phyloP scores from a whole-genome alignment of 2,888 invertebrate genomes.

The Orchesella flavescens region DNA sequence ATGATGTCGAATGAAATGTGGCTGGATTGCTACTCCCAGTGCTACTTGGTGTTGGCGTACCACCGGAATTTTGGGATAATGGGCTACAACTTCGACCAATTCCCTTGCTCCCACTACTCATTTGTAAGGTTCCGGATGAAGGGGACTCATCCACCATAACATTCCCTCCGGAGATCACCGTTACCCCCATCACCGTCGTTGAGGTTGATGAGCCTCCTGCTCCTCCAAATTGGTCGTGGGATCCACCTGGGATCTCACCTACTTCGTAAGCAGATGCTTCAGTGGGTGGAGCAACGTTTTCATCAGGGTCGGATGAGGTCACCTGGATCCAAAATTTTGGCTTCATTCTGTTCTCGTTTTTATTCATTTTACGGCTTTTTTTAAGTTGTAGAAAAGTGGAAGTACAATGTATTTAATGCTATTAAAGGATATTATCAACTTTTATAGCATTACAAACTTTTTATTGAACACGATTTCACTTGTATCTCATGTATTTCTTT shows the following conservation, averaged over 20 bases:
- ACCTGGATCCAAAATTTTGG: constrained; percentile 58
- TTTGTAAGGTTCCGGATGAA: too few relatives aligned
- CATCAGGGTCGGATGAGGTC: constrained; percentile 51
- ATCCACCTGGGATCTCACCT: too few relatives aligned
- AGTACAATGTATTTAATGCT: too few relatives aligned
- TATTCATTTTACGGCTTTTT: neutral
- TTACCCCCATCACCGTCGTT: constrained; percentile 33
- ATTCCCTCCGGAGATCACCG: constrained; percentile 39
- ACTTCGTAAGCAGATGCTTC: constrained; percentile 19
- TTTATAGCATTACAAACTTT: too few relatives aligned
- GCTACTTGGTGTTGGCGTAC: constrained; percentile 18
- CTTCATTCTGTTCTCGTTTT: constrained; percentile 30
- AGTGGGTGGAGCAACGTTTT: constrained; percentile 45
- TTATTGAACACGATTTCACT: too few relatives aligned
- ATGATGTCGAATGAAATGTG: constrained; percentile 45
- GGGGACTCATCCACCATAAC: constrained; percentile 33
- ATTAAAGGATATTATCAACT: too few relatives aligned
- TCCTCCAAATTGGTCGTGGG: neutral
- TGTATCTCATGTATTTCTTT: too few relatives aligned
- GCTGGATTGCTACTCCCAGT: constrained; percentile 21
- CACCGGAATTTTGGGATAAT: too few relatives aligned
- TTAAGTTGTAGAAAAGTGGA: too few relatives aligned
- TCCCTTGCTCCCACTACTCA: constrained; percentile 32
- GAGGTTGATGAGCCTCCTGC: constrained; percentile 13
- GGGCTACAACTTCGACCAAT: constrained; percentile 41